A percentile compares a stretch with the other conserved stretches of the same genome.
Conservation (phyloP, 2,888 invertebrate species). For the Lordiphosa fenestrarum region DNA sequence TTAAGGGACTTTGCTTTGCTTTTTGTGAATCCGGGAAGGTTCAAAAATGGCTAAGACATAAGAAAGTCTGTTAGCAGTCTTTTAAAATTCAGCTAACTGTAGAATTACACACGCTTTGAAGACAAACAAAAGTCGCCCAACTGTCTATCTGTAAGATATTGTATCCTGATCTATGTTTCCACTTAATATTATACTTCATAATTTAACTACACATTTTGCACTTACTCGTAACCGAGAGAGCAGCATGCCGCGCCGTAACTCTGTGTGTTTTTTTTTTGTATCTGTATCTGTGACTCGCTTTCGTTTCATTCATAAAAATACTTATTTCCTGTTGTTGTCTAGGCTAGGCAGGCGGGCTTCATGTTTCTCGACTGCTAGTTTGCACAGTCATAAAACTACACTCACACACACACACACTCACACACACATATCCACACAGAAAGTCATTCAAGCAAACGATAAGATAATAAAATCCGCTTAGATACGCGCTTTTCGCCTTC, state of each 20-base stretch:
- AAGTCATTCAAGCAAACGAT: slow-evolving; percentile 64
- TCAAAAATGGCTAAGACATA: too few species aligned
- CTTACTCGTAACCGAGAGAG: slow-evolving; percentile 41
- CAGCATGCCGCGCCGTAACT: slow-evolving; percentile 8
- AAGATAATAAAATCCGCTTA: slow-evolving; percentile 74
- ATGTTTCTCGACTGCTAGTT: slow-evolving; percentile 56
- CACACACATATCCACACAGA: slow-evolving; percentile 23
- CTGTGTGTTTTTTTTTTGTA: slow-evolving; percentile 23
- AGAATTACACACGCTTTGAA: too few species aligned
- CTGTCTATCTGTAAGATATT: too few species aligned
- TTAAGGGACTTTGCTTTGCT: too few species aligned
- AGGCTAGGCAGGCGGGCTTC: slow-evolving; percentile 64
- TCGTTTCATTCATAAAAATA: slow-evolving; percentile 76
- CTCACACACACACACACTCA: slow-evolving; percentile 22
- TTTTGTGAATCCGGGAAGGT: too few species aligned
- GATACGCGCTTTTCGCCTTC: slow-evolving; percentile 60
- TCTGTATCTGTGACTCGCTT: slow-evolving; percentile 39
- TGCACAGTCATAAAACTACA: slow-evolving; percentile 63
- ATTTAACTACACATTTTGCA: slow-evolving; percentile 33
- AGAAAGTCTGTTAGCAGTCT: too few species aligned
- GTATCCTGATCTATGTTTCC: too few species aligned
- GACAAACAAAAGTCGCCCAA: too few species aligned
- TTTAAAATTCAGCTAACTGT: too few species aligned
- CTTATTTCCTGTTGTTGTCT: slow-evolving; percentile 70
- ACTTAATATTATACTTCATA: too few species aligned